A percentile compares a stretch with the other conserved stretches of the same genome.
These are phyloP conservation scores for Lutjanus campechanus DNA, from an alignment of 2,797 vertebrate species.

Conservation along the genomic window DNA sequence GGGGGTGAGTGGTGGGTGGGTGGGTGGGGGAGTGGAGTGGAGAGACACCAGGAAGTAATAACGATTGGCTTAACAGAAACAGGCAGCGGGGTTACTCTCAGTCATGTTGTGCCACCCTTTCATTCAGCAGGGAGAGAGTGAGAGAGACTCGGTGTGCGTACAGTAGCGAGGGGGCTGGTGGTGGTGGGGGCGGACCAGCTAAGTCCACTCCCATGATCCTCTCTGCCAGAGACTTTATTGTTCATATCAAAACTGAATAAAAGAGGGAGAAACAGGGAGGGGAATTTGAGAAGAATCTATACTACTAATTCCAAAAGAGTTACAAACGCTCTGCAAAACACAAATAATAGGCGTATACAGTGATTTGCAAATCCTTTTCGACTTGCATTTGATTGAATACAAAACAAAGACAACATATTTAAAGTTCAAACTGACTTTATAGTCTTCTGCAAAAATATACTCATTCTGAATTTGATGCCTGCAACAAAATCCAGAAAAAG, in stretches of 20 bases:
- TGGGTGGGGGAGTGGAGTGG: constrained; percentile 13
- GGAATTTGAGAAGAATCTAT: background rate
- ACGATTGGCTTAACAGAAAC: constrained; percentile 67
- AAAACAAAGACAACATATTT: too few relatives aligned
- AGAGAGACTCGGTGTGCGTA: constrained; percentile 33
- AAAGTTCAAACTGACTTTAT: too few relatives aligned
- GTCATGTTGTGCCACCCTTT: constrained; percentile 66
- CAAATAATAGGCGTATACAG: too few relatives aligned
- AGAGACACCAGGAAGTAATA: constrained; percentile 70
- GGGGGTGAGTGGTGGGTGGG: background rate
- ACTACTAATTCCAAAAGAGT: background rate
- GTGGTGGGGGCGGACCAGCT: constrained; percentile 32
- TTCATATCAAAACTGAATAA: constrained; percentile 51
- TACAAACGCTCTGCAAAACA: too few relatives aligned
- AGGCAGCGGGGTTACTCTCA: constrained; percentile 72
- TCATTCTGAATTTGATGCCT: too few relatives aligned
- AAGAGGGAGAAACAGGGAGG: constrained; percentile 3
- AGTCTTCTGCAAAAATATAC: too few relatives aligned
- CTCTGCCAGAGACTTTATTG: constrained; percentile 43
- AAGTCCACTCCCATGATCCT: constrained; percentile 25
- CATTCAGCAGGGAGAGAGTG: constrained; percentile 28
- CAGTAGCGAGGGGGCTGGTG: constrained; percentile 47
- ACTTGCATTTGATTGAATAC: too few relatives aligned
- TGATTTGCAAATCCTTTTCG: too few relatives aligned
- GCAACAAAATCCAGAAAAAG: too few relatives aligned